These are phyloP conservation scores for Athene noctua DNA, from an alignment of 2,113 vertebrate species.

Conservation along the genomic window DNA sequence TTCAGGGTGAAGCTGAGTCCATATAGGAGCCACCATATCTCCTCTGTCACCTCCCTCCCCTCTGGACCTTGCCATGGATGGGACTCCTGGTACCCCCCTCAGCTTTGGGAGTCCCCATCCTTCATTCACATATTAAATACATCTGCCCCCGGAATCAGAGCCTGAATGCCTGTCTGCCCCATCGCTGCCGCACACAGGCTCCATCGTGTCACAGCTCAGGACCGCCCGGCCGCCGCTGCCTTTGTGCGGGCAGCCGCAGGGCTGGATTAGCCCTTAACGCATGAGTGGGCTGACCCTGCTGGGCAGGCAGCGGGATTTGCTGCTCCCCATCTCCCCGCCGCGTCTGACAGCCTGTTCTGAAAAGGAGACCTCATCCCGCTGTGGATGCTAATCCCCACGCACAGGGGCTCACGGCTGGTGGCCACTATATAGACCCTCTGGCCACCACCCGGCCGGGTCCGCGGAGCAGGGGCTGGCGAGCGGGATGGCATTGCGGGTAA, in stretches of 20 bases:
- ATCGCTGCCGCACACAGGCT: fast-evolving
- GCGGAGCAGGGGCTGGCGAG: background rate
- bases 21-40: background rate
- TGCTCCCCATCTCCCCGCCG: background rate
- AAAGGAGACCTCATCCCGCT: background rate
- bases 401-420: fast-evolving
- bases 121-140: background rate
- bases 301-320: background rate
- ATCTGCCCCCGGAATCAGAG: fast-evolving
- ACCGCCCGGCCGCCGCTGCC: fast-evolving
- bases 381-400: background rate
- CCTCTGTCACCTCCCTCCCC: background rate
- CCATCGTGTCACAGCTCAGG: background rate
- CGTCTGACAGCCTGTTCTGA: fast-evolving
- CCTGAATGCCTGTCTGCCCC: background rate
- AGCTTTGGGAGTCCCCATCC: background rate
- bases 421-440: background rate
- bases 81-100: background rate
- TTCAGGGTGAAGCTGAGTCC: background rate
- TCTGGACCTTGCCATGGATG: fast-evolving
- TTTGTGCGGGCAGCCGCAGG: background rate
- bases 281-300: background rate
- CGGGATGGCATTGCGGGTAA: constrained; percentile 39
- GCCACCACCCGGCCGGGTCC: fast-evolving
- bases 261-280: background rate